These are phyloP conservation scores for Drosophila helvetica DNA, from an alignment of 2,888 invertebrate species.

Conservation along the genomic window DNA sequence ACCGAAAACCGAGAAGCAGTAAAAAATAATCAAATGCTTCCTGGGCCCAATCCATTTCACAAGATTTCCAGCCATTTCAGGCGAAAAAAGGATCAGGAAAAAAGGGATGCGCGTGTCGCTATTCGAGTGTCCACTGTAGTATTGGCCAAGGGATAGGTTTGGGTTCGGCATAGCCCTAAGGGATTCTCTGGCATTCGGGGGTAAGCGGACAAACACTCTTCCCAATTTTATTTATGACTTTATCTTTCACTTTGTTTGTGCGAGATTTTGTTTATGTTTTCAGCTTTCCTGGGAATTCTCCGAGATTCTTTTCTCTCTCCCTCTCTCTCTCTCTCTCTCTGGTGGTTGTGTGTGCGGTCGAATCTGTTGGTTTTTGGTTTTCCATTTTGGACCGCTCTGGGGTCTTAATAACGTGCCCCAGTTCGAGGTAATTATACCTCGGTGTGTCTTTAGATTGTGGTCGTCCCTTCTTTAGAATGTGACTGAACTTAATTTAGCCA, in stretches of 20 bases:
- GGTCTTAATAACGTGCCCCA: constrained; percentile 77
- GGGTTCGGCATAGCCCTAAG: constrained; percentile 19
- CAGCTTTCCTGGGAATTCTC: constrained; percentile 74
- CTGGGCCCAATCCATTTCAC: constrained; percentile 47
- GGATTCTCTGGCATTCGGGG: background rate
- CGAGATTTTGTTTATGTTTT: constrained; percentile 71
- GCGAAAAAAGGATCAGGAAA: background rate
- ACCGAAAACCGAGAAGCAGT: constrained; percentile 53
- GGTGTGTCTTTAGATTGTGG: constrained; percentile 60
- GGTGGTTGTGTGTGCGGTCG: constrained; percentile 56
- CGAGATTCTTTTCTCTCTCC: constrained; percentile 58
- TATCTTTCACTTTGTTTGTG: constrained; percentile 68
- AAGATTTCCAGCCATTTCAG: constrained; percentile 29
- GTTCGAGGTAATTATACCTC: constrained; percentile 74
- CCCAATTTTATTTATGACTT: constrained; percentile 79
- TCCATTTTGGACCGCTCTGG: constrained; percentile 29
- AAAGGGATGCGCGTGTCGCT: constrained; percentile 73
- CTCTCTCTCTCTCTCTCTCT: background rate
- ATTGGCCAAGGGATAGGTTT: constrained; percentile 52
- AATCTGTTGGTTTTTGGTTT: constrained; percentile 12
- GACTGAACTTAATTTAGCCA: constrained; percentile 71
- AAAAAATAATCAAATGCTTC: constrained; percentile 79
- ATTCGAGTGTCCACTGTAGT: constrained; percentile 47
- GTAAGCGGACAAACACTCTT: constrained; percentile 53
- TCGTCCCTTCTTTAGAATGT: constrained; percentile 54